phyloP scores from a whole-genome alignment of 2,888 invertebrate species.

The Smittia sp. region DNA sequence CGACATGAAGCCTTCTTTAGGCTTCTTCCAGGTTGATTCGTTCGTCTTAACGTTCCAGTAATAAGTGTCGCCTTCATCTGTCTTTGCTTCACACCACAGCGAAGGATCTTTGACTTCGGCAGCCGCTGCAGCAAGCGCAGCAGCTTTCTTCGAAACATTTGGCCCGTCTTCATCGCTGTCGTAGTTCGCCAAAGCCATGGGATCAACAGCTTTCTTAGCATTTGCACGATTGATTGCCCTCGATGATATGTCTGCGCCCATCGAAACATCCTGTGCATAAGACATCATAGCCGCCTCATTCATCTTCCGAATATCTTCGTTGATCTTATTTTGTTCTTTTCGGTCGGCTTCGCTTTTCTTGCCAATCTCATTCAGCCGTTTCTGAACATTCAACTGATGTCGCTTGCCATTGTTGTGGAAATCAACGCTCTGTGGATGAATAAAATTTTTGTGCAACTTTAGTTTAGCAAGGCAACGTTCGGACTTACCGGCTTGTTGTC shows the following conservation, averaged over 20 bases:
- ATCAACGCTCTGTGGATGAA: slow-evolving; percentile 71
- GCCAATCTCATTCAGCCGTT: slow-evolving; percentile 77
- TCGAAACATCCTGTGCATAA: slow-evolving; percentile 75
- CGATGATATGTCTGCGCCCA: slow-evolving; percentile 50
- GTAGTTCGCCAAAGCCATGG: slow-evolving; percentile 38
- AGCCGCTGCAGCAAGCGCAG: slow-evolving; percentile 42
- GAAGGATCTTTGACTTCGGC: slow-evolving; percentile 48
- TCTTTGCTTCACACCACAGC: slow-evolving; percentile 77
- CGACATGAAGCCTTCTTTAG: slow-evolving; percentile 68
- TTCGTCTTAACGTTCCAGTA: slow-evolving; percentile 74
- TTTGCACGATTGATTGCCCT: slow-evolving; percentile 46
- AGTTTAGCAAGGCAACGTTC: neutral
- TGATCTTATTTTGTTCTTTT: slow-evolving; percentile 72
- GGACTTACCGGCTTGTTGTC: slow-evolving; percentile 85
- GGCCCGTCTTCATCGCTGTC: slow-evolving; percentile 44
- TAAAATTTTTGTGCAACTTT: no score
- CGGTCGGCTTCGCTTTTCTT: slow-evolving; percentile 79
- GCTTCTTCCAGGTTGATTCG: slow-evolving; percentile 77
- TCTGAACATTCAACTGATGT: slow-evolving; percentile 88
- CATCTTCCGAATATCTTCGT: slow-evolving; percentile 80
- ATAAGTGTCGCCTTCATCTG: slow-evolving; percentile 74
- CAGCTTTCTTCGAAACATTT: slow-evolving; percentile 48
- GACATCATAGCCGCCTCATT: slow-evolving; percentile 87
- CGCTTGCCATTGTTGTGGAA: slow-evolving; percentile 92
- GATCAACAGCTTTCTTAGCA: slow-evolving; percentile 39